Evolutionary conservation across 1,140 invertebrate species (phyloP), one percentile per base, ranked within the genome.

Genomic region (Steinernema feltiae): DNA sequence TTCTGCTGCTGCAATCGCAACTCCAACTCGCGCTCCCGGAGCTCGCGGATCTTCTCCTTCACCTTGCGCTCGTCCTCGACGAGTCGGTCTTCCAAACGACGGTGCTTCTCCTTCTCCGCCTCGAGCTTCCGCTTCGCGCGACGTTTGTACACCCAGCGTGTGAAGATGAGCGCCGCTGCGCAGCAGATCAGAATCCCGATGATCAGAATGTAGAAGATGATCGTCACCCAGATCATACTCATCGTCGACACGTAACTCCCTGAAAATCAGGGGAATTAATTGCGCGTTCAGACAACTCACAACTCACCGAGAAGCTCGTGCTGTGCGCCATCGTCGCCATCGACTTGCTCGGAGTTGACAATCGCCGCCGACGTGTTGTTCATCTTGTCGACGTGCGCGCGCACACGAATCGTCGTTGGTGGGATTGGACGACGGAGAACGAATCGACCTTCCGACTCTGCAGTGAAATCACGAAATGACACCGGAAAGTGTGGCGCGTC

Each of bases 141-240:
- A 27, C 53, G 53, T 63, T 63, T 63, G 53, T 63, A 63, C 12
- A 12, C 24, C 53, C 15, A 63, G 53, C 53, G 53, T 21, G 53
- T 63, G 24, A 63, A 63, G 24, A 63, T 21, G 15, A 63, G 12
- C 24, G 53, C 53, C 2, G 24, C 53, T 27, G 53, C 12, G 24
- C 53, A 63, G 53, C 12, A 63, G 15, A 63, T 63, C 53, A 63
- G 53, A 27, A 63, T 12, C 53, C 53, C 53, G 24, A 63, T 27
- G 24, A 63, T 63, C 7, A 63, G 53, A 12, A 63, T 21, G 53
- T 17, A 63, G 53, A 63, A 63, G 53, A 63, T 21, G 53, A 63
- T 63, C 53, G 53, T 63, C 15, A 63, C 53, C 53, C 53, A 63
- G 24, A 63, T 63, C 53, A 63, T 63, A 27, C 53, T 63, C 53